Conservation (phyloP, 2,113 vertebrate genomes). For the Menidia beryllina region DNA sequence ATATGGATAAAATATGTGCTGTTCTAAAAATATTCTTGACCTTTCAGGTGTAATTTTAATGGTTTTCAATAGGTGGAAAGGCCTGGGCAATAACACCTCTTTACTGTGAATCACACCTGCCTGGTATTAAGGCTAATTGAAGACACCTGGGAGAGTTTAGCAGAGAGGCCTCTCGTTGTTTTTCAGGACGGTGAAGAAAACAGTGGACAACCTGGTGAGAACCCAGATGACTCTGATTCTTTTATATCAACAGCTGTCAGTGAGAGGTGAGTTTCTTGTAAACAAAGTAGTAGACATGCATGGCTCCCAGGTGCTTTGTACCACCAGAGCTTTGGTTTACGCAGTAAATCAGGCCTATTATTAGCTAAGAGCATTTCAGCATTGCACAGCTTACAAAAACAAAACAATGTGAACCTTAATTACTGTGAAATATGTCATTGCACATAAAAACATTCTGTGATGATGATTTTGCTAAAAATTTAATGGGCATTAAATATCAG, state of each 20-base stretch:
- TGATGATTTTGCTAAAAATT: too few species aligned
- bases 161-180: conserved; percentile 30
- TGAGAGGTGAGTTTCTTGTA: conserved; percentile 27
- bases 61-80: neutral
- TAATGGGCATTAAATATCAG: too few species aligned
- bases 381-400: neutral
- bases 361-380: neutral
- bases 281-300: conserved; percentile 29
- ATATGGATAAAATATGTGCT: neutral
- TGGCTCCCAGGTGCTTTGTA: conserved; percentile 20
- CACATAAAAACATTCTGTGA: neutral
- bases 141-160: conserved; percentile 40
- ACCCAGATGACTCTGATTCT: conserved; percentile 38
- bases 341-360: neutral
- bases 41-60: neutral
- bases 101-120: conserved; percentile 17
- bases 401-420: neutral
- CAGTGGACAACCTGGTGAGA: conserved; percentile 31
- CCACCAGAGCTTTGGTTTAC: neutral
- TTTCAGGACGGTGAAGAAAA: conserved; percentile 14
- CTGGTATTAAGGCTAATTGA: neutral
- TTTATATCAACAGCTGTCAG: conserved; percentile 37
- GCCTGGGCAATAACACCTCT: neutral
- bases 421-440: neutral
- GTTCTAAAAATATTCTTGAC: neutral